Conservation (phyloP, 2,888 invertebrate species). For the Rapana venosa region DNA sequence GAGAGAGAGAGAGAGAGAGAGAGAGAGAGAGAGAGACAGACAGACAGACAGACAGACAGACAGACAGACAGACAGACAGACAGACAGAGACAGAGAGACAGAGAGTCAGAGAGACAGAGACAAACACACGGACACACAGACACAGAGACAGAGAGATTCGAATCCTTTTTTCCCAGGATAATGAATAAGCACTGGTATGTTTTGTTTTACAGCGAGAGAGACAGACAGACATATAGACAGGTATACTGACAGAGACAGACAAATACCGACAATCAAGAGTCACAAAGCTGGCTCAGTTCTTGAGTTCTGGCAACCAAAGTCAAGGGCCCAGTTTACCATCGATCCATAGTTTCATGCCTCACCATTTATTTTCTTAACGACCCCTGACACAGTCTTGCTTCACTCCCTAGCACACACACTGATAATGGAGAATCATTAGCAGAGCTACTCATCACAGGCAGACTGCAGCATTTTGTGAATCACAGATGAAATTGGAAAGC, state of each 20-base stretch:
- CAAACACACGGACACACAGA: not conserved
- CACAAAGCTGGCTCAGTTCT: not conserved
- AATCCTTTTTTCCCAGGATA: no score
- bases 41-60: not conserved
- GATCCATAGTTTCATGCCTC: constrained; percentile 6
- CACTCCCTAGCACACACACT: no score
- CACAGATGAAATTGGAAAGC: not conserved
- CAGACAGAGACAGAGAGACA: not conserved
- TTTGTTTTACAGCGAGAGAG: not conserved
- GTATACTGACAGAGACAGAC: not conserved
- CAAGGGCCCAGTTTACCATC: not conserved
- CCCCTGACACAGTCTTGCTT: not conserved
- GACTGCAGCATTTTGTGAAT: not conserved
- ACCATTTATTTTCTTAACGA: not conserved
- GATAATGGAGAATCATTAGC: not conserved
- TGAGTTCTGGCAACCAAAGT: no score
- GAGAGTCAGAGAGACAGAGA: not conserved
- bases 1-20: no score
- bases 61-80: not conserved
- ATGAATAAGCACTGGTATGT: no score
- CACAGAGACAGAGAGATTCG: not conserved
- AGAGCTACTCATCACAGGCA: not conserved
- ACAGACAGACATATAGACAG: not conserved
- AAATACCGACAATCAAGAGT: not conserved
- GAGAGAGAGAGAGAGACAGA: not conserved